These are phyloP conservation scores for Aptenodytes patagonicus DNA, from an alignment of 2,113 vertebrate species.

Conservation along the genomic window DNA sequence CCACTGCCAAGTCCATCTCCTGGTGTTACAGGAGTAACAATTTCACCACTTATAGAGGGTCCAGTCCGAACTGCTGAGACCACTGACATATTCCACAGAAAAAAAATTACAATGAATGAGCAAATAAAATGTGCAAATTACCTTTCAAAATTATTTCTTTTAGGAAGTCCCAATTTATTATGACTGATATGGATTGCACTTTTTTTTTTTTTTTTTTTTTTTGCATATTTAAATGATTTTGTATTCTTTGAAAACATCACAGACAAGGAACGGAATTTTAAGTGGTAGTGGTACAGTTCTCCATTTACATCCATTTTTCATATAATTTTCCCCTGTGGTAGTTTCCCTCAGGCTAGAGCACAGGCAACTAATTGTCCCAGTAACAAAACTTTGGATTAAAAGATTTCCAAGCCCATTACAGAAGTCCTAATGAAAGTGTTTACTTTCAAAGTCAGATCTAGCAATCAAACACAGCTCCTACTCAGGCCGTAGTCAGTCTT, in stretches of 20 bases:
- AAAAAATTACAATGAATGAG: background rate
- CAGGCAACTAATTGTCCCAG: background rate
- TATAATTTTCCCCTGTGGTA: background rate
- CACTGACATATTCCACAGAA: background rate
- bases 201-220: background rate
- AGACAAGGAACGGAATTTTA: constrained; percentile 1
- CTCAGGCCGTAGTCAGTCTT: background rate
- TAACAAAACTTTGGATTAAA: constrained; percentile 17
- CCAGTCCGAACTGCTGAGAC: background rate
- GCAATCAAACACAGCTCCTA: background rate
- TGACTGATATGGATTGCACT: background rate
- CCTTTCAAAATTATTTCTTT: background rate
- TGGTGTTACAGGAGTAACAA: background rate
- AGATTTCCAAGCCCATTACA: background rate
- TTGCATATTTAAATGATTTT: background rate
- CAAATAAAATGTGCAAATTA: background rate
- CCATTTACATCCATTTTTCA: background rate
- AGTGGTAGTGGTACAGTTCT: background rate
- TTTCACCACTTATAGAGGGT: background rate
- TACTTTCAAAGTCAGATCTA: constrained; percentile 1
- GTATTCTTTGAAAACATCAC: background rate
- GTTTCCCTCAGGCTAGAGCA: background rate
- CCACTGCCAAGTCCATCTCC: background rate
- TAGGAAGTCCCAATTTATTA: background rate
- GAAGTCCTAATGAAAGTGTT: background rate